A percentile compares a stretch with the other conserved stretches of the same genome.
phyloP scores from a whole-genome alignment of 2,888 invertebrate genomes.

The Parnassius mnemosyne region DNA sequence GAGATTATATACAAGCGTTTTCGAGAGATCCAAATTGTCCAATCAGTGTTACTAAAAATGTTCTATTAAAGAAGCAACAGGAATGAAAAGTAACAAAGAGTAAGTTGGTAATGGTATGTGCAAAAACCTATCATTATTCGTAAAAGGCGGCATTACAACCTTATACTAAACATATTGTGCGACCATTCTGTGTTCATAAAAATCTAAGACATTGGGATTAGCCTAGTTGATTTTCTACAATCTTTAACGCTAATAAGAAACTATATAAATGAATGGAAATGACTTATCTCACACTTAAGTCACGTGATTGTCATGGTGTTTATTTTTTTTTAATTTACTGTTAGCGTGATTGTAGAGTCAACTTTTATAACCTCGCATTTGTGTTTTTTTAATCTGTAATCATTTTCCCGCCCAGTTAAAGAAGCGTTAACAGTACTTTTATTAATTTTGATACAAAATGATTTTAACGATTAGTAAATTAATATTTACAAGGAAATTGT shows the following conservation, averaged over 20 bases:
- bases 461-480: constrained; percentile 17
- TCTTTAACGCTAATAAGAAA: no score
- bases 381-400: constrained; percentile 2
- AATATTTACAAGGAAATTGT: constrained; percentile 41
- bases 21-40: constrained; percentile 56
- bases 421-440: background rate
- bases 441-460: background rate
- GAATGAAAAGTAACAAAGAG: background rate
- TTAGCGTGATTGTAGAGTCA: no score
- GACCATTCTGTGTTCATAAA: background rate
- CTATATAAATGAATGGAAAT: no score
- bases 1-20: constrained; percentile 61
- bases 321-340: no score
- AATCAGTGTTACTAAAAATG: constrained; percentile 9
- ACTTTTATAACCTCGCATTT: no score
- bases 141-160: constrained; percentile 7
- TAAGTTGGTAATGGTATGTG: background rate
- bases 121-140: constrained; percentile 1
- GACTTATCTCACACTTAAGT: no score
- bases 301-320: no score
- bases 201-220: background rate
- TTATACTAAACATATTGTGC: background rate
- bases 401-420: background rate
- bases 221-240: no score
- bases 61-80: background rate